These are phyloP conservation scores for Rhinophrynus dorsalis DNA, from an alignment of 2,797 vertebrate genomes.

Conservation along the genomic window DNA sequence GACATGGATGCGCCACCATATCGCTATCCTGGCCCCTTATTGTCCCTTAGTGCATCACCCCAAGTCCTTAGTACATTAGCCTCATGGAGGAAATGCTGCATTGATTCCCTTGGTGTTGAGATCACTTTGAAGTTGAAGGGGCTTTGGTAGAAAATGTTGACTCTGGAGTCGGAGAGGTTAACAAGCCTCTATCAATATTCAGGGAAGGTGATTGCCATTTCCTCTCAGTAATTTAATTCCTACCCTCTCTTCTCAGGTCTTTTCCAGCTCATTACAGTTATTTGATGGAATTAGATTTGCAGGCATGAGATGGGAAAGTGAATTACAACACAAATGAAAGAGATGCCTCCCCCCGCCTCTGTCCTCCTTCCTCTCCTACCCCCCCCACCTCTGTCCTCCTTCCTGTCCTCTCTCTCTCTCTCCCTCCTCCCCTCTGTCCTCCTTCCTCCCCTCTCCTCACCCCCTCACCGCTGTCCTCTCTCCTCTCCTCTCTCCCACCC, in stretches of 20 bases:
- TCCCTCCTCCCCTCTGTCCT: background rate
- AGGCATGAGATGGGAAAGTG: constrained; percentile 64
- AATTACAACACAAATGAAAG: constrained; percentile 61
- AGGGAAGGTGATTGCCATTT: constrained; percentile 64
- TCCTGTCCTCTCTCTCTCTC: background rate
- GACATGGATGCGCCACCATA: too few species aligned
- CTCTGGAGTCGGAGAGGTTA: constrained; percentile 57
- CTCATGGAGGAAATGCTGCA: too few species aligned
- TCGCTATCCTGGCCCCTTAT: too few species aligned
- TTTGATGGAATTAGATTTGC: constrained; percentile 77
- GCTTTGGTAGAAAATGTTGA: too few species aligned
- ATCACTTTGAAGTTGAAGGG: too few species aligned
- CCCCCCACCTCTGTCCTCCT: background rate
- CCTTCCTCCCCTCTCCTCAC: too few species aligned
- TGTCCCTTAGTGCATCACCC: too few species aligned
- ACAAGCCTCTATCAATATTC: constrained; percentile 75
- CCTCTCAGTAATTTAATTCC: constrained; percentile 75
- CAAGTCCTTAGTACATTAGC: too few species aligned
- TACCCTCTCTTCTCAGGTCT: constrained; percentile 72
- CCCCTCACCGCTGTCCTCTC: too few species aligned
- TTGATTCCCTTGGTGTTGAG: too few species aligned
- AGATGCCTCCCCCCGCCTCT: too few species aligned
- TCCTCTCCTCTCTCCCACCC: too few species aligned
- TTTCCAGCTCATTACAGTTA: constrained; percentile 73
- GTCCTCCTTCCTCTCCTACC: constrained; percentile 14